phyloP scores from a whole-genome alignment of 92 coral and sea anemone genomes.

The Phymanthus crucifer region DNA sequence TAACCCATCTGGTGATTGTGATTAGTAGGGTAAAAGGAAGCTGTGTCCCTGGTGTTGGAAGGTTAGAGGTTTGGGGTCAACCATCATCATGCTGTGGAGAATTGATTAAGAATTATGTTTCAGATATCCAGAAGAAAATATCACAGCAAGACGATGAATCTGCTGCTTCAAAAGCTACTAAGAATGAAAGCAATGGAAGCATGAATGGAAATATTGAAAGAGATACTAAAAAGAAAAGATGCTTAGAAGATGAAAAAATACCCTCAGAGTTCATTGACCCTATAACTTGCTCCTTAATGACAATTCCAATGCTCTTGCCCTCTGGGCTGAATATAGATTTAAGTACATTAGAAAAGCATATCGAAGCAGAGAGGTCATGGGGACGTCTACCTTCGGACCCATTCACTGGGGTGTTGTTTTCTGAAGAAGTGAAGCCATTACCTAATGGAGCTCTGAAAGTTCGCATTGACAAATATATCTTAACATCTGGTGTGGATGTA shows the following conservation, averaged over 20 bases:
- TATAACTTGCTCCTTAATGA: constrained; percentile 86
- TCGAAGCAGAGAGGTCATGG: constrained; percentile 74
- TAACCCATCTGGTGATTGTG: constrained; percentile 71
- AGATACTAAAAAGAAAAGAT: background rate
- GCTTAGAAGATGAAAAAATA: constrained; percentile 23
- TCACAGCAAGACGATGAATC: background rate
- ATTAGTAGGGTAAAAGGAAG: constrained; percentile 70
- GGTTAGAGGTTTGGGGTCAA: constrained; percentile 82
- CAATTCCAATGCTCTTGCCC: constrained; percentile 85
- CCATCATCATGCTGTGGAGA: constrained; percentile 56
- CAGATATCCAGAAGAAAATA: constrained; percentile 17
- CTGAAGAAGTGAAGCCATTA: constrained; percentile 64
- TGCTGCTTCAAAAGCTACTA: background rate
- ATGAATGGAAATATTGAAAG: background rate
- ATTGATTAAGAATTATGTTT: constrained; percentile 52
- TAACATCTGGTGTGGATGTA: constrained; percentile 65
- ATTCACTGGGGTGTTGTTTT: constrained; percentile 85
- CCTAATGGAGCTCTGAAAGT: constrained; percentile 89
- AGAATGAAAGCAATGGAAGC: background rate
- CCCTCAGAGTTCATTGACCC: constrained; percentile 93
- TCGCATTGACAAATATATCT: constrained; percentile 83
- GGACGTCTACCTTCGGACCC: constrained; percentile 93
- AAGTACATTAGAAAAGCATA: constrained; percentile 86
- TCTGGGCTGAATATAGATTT: constrained; percentile 91
- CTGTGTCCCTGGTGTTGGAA: constrained; percentile 84